A percentile compares a stretch with the other conserved stretches of the same genome.
These are phyloP conservation scores for Scomber scombrus DNA, from an alignment of 2,113 vertebrate species.

Conservation along the genomic window DNA sequence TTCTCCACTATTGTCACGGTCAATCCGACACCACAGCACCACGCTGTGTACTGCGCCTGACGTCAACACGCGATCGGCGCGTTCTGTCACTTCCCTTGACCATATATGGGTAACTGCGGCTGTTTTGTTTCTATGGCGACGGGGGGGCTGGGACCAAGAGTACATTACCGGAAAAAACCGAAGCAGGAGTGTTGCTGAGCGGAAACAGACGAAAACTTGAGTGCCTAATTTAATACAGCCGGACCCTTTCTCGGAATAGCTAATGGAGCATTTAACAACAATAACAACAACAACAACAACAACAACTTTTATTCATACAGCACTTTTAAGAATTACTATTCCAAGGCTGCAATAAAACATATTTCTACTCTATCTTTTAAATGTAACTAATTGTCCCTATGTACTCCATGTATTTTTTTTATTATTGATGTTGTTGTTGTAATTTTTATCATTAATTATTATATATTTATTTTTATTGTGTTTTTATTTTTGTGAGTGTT, in stretches of 20 bases:
- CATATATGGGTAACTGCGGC: slow-evolving; percentile 79
- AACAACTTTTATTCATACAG: no score
- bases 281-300: no score
- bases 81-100: slow-evolving; percentile 73
- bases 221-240: neutral
- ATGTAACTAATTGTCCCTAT: no score
- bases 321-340: no score
- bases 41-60: slow-evolving; percentile 57
- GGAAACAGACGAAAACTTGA: slow-evolving; percentile 1
- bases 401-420: no score
- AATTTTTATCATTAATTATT: no score
- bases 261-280: neutral
- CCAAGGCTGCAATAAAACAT: no score
- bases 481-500: no score
- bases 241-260: slow-evolving; percentile 46
- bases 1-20: slow-evolving; percentile 61
- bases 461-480: no score
- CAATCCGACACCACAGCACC: slow-evolving; percentile 41
- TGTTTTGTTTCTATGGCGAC: slow-evolving; percentile 84
- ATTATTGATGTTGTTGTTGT: no score
- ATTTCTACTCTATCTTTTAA: no score
- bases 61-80: slow-evolving; percentile 71
- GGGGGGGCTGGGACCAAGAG: neutral
- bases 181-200: slow-evolving; percentile 25
- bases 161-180: slow-evolving; percentile 70